Base-by-base conservation (phyloP, 2,797 vertebrate genomes). In the Eospalax fontanierii region DNA sequence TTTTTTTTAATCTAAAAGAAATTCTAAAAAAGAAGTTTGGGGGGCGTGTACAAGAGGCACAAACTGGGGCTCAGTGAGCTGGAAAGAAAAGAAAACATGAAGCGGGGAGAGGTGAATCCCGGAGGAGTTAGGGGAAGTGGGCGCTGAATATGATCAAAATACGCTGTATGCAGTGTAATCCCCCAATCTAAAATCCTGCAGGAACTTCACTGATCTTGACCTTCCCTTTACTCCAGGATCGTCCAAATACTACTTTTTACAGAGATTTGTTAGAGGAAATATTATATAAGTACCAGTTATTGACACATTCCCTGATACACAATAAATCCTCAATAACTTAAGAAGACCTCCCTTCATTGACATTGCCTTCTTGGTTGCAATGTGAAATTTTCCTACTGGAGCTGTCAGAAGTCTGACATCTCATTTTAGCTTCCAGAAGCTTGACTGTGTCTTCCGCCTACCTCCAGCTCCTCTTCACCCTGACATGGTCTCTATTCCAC, bases 321-420 rank as follows among this genome's bases (percentile, higher is more conserved):
- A 82, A 83, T 78, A 89, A 63, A 38, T 73, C 11, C 15, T 87
- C 71, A 70, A 57, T 9, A 65, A 93, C 65, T 73, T 89, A 83
- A 19, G 8, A 50, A 73, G 35, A 10, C 2, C 1, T 73, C 8
- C 3, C n/a, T 86, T 91, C 74, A 82, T 86, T 89, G 92, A 43
- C 50, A 19, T 96, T 84, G 40, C 8, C 87, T 86, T 87, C 33
- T 19, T 85, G 12, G 30, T 38, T 76, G 40, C 43, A 66, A 87
- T 80, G 8, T 22, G 83, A 68, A 79, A 82, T 43, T 76, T 84
- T 80, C 26, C 91, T 90, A n/a, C n/a, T 30, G 43, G 19, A 65
- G 24, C 28, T 87, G 0, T 22, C 59, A 89, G 66, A 91, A 35
- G 7, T 50, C 10, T 71, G 30, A 59, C 5, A 38, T 22, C 6